phyloP scores from a whole-genome alignment of 2,888 invertebrate species.

The Parasteatoda lunata region DNA sequence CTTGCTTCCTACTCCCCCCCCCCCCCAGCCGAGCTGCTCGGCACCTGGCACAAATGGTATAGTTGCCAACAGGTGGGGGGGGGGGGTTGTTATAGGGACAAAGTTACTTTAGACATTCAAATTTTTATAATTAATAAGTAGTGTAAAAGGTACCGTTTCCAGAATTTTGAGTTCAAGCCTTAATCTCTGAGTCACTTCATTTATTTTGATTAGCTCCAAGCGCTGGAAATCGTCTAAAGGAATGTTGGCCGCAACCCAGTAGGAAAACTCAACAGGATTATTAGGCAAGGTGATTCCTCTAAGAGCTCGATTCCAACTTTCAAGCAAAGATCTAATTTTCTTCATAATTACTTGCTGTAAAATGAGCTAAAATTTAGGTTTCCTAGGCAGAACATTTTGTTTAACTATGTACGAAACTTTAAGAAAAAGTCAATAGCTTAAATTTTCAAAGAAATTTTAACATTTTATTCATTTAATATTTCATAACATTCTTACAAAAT shows the following conservation, averaged over 20 bases:
- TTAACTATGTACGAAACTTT: too few species aligned
- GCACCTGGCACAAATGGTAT: too few species aligned
- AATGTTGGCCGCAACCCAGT: conserved; percentile 86
- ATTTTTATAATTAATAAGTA: neutral
- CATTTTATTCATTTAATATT: too few species aligned
- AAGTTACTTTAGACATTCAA: conserved; percentile 6
- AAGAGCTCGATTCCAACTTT: conserved; percentile 73
- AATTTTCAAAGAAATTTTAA: too few species aligned
- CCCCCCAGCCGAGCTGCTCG: too few species aligned
- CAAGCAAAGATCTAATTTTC: conserved; percentile 73
- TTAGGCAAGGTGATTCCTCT: conserved; percentile 77
- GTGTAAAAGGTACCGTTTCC: conserved; percentile 72
- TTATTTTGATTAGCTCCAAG: conserved; percentile 80
- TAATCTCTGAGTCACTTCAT: conserved; percentile 82
- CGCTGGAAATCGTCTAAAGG: conserved; percentile 81
- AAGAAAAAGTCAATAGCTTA: too few species aligned
- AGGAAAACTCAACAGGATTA: conserved; percentile 83
- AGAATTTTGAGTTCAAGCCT: conserved; percentile 77
- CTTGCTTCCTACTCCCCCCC: too few species aligned
- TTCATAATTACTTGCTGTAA: conserved; percentile 71
- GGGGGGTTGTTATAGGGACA: too few species aligned
- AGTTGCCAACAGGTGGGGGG: neutral
- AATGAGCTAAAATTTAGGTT: too few species aligned
- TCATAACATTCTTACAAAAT: too few species aligned
- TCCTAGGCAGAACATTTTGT: too few species aligned